These are phyloP conservation scores for Cotesia chilonis DNA, from an alignment of 1,140 invertebrate genomes.

Conservation along the genomic window DNA sequence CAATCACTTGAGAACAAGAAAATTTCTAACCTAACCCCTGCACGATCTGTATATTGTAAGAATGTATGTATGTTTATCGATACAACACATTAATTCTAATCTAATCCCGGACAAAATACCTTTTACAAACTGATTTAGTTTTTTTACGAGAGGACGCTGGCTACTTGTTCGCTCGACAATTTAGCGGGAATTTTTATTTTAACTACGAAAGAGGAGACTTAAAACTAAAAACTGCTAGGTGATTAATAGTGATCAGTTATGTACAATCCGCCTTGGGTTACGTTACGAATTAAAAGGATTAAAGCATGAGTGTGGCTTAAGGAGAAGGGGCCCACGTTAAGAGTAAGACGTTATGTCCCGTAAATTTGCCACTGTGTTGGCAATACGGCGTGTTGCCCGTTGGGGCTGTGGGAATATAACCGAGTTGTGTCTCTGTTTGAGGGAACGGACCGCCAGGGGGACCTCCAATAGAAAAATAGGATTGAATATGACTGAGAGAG, in stretches of 20 bases:
- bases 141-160: too few species aligned
- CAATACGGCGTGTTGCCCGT: slow-evolving; percentile 18
- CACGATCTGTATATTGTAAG: slow-evolving; percentile 1
- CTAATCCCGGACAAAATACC: too few species aligned
- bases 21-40: slow-evolving; percentile 14
- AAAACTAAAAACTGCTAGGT: neutral
- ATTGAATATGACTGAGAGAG: neutral
- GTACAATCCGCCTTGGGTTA: slow-evolving; percentile 27
- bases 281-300: slow-evolving; percentile 48
- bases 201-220: too few species aligned
- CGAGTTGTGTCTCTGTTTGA: slow-evolving; percentile 32
- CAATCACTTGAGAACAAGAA: slow-evolving; percentile 48
- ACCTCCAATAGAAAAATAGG: neutral
- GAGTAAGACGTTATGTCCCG: slow-evolving; percentile 56
- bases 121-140: too few species aligned
- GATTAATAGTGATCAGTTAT: neutral
- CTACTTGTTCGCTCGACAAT: too few species aligned
- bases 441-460: slow-evolving; percentile 25
- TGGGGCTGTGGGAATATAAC: slow-evolving; percentile 47
- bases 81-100: slow-evolving; percentile 4
- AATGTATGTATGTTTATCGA: slow-evolving; percentile 8
- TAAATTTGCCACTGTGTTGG: slow-evolving; percentile 57
- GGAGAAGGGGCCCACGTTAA: too few species aligned
- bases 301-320: slow-evolving; percentile 31
- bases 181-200: too few species aligned